These are phyloP conservation scores for Pseudopipra pipra DNA, from an alignment of 2,113 vertebrate species.

Conservation along the genomic window DNA sequence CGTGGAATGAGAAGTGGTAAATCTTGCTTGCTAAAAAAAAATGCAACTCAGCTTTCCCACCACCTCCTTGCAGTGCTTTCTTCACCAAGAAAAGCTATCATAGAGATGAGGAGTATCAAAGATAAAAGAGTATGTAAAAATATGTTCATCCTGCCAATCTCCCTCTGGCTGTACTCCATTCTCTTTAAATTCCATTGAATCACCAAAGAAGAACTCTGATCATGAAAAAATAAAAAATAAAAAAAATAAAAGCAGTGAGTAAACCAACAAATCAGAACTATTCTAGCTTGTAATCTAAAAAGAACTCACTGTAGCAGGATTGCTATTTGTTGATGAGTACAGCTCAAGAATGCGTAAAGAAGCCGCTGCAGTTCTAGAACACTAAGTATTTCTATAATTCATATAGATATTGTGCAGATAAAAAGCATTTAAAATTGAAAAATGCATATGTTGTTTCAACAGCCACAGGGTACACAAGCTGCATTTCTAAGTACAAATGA, in stretches of 20 bases:
- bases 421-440: not conserved
- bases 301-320: not conserved
- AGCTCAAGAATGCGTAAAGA: not conserved
- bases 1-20: not conserved
- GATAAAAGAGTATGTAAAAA: constrained; percentile 3
- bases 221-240: not conserved
- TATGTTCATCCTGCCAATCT: not conserved
- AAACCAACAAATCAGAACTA: not conserved
- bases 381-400: not conserved
- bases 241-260: not conserved
- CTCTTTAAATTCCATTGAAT: constrained; percentile 21
- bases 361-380: not conserved
- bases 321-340: not conserved
- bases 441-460: not conserved
- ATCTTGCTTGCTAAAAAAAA: not conserved
- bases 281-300: not conserved
- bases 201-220: not conserved
- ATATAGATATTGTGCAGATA: not conserved
- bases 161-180: not conserved
- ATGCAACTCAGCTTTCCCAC: not conserved
- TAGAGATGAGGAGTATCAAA: not conserved
- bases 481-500: not conserved
- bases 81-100: not conserved
- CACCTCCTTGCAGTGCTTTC: not conserved
- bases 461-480: not conserved